Base-by-base conservation (phyloP, 2,797 vertebrate genomes). In the Ctenosaura bakeri region DNA sequence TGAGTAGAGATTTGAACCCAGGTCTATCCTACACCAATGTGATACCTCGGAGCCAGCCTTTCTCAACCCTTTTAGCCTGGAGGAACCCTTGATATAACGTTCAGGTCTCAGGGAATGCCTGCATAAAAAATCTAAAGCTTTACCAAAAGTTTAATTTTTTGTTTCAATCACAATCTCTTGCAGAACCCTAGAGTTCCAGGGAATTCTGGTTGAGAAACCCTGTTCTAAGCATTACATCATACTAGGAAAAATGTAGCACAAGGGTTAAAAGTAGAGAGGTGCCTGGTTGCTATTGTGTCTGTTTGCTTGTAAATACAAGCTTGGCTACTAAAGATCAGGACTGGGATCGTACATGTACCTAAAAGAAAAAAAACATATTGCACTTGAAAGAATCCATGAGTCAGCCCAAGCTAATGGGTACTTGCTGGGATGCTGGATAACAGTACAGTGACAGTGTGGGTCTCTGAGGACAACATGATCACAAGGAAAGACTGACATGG, bases 231-330 rank as follows among this genome's bases (percentile, higher is more conserved):
- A 69, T 6, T 35, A 8, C 5, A 3, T 32, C 22, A 35, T 66
- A 42, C 54, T n/a, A 62, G 38, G 35, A 24, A 22, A 84, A 29
- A 62, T 14, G 20, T 26, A 22, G 38, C n/a, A 18, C 29, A n/a
- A 79, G 46, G 35, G 26, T 35, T 74, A 46, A 29, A 42, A 78
- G 66, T 1, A 3, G 50, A 56, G 32, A 52, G 13, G 14, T 82
- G 29, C 42, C 12, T 82, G 56, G 1, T 0, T 12, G 46, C 13
- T 0, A 0, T 0, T 7, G 0, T 8, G n/a, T 18, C 24, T 38
- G 42, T 80, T 92, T 85, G 79, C 87, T 86, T 35, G 42, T 85
- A 32, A 88, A 91, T 38, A 22, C 78, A 76, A n/a, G 24, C 66
- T 91, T 84, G 35, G n/a, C 8, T 64, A 88, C 91, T 79, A 91